Conservation (phyloP, 2,797 vertebrate species). For the Ceyx erithaca region DNA sequence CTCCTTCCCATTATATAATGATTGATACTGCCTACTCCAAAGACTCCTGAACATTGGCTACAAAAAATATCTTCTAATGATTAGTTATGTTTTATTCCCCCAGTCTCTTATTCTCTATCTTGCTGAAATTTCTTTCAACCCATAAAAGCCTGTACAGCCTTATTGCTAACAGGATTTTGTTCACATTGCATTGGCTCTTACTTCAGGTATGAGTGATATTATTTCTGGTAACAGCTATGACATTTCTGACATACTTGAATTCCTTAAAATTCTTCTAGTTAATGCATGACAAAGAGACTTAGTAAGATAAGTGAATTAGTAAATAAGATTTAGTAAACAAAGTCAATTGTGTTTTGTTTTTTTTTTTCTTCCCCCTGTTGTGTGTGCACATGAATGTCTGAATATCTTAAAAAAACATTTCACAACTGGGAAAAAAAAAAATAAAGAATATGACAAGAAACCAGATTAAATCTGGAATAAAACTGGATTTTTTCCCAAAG, state of each 20-base stretch:
- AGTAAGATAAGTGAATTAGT: too few species aligned
- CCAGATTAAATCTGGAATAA: background rate
- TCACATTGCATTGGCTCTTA: background rate
- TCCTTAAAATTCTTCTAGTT: background rate
- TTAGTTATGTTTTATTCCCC: background rate
- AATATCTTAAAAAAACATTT: background rate
- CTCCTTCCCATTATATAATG: background rate
- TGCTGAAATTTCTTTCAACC: background rate
- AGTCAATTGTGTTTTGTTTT: background rate
- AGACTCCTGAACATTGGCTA: background rate
- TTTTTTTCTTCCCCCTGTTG: accelerated
- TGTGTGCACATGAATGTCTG: background rate
- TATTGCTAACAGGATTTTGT: background rate
- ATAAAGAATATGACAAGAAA: background rate
- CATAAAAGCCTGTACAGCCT: background rate
- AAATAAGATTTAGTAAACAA: background rate
- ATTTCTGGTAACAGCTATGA: background rate
- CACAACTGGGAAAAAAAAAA: background rate
- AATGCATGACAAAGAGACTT: background rate
- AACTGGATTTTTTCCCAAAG: background rate
- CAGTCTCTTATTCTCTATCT: background rate
- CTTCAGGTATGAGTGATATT: background rate
- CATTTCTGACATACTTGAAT: background rate
- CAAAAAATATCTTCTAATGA: background rate
- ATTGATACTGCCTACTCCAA: background rate